These are phyloP conservation scores for Phylloscopus whistleri DNA, from an alignment of 2,113 vertebrate genomes.

Conservation along the genomic window DNA sequence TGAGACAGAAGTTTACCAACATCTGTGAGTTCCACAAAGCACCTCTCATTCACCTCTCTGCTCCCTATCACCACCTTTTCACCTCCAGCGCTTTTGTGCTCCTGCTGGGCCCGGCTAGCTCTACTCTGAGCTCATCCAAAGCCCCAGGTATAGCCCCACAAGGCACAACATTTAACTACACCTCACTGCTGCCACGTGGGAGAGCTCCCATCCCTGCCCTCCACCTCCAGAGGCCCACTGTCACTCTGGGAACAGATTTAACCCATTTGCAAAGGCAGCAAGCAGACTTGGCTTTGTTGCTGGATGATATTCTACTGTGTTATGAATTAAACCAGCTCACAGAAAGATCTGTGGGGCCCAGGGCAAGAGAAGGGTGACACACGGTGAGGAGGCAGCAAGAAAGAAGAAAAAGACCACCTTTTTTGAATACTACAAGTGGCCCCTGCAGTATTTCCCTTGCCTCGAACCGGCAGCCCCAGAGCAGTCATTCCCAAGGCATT, in stretches of 20 bases:
- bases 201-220: background rate
- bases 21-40: background rate
- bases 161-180: background rate
- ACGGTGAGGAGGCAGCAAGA: background rate
- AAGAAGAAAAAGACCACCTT: background rate
- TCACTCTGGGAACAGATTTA: background rate
- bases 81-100: background rate
- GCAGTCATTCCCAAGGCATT: accelerated
- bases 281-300: background rate
- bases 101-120: background rate
- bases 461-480: background rate
- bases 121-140: background rate
- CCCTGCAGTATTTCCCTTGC: background rate
- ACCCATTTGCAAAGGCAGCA: background rate
- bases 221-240: background rate
- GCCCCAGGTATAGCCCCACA: background rate
- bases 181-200: background rate
- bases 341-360: background rate
- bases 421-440: background rate
- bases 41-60: background rate
- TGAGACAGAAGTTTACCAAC: background rate
- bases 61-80: background rate
- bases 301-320: background rate
- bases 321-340: background rate
- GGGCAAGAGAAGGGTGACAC: background rate